Evolutionary conservation across 2,113 vertebrate genomes (phyloP).

Genomic region (Aplodontia rufa): DNA sequence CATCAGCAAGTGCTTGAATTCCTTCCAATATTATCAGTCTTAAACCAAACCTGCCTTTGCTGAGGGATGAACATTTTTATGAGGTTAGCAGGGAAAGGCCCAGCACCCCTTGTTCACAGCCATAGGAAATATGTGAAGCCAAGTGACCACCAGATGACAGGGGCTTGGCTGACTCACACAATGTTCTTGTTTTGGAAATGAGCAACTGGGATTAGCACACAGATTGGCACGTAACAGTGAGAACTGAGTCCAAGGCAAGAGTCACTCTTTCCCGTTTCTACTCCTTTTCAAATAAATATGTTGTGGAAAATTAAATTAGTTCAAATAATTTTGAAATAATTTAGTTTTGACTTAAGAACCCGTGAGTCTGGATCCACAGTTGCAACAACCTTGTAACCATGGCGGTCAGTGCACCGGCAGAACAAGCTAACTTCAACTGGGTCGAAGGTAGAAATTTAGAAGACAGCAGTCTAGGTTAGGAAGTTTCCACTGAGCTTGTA

Average conservation of each 20-base stretch:
- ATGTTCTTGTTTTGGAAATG: neutral
- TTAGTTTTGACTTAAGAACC: neutral
- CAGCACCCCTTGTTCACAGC: neutral
- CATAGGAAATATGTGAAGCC: neutral
- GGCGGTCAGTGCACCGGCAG: neutral
- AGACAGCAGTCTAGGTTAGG: neutral
- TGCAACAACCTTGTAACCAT: neutral
- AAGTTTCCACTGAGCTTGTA: constrained; percentile 22
- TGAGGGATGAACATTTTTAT: neutral
- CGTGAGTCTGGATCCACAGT: neutral
- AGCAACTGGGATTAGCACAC: neutral
- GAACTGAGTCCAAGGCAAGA: neutral
- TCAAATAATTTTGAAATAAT: too few species aligned
- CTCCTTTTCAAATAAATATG: neutral
- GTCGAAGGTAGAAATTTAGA: neutral
- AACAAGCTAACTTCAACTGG: neutral
- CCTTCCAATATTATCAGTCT: neutral
- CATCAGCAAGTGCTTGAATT: neutral
- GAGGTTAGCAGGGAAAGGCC: neutral
- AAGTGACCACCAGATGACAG: neutral
- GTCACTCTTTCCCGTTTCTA: neutral
- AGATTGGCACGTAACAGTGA: neutral
- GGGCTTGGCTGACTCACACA: neutral
- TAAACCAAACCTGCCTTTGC: neutral
- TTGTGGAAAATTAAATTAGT: neutral